phyloP scores from a whole-genome alignment of 2,797 vertebrate species.

The Orestias chungarensis region DNA sequence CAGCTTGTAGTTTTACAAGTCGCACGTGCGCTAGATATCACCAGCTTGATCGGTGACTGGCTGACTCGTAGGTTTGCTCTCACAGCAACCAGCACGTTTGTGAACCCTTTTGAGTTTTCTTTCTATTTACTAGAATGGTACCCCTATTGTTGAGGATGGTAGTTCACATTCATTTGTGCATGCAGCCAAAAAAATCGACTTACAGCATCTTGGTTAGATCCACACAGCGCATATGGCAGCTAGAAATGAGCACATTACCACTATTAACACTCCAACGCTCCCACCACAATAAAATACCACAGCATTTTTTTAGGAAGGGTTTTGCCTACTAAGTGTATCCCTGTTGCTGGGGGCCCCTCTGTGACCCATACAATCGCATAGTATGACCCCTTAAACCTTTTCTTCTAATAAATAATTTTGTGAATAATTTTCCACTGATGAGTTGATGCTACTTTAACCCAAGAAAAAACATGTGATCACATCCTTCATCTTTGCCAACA shows the following conservation, averaged over 20 bases:
- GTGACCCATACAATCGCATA: neutral
- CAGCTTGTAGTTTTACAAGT: neutral
- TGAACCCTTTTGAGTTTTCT: neutral
- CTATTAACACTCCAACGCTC: neutral
- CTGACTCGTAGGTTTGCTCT: neutral
- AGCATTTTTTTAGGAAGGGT: neutral
- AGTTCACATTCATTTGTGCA: neutral
- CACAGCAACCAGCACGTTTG: neutral
- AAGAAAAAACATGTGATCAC: neutral
- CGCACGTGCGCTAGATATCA: neutral
- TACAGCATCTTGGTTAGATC: too few relatives aligned
- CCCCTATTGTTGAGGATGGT: neutral
- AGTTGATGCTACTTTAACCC: neutral
- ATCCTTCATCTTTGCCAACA: slow-evolving; percentile 43
- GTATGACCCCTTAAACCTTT: neutral
- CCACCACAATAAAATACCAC: neutral
- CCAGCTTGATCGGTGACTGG: neutral
- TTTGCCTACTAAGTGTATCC: neutral
- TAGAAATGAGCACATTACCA: too few relatives aligned
- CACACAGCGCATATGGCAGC: too few relatives aligned
- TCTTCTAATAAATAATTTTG: neutral
- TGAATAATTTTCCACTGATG: neutral
- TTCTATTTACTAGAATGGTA: neutral
- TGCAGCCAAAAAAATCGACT: too few relatives aligned
- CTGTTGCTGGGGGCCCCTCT: neutral